phyloP scores from a whole-genome alignment of 2,888 invertebrate species.

The Phortica okadai region DNA sequence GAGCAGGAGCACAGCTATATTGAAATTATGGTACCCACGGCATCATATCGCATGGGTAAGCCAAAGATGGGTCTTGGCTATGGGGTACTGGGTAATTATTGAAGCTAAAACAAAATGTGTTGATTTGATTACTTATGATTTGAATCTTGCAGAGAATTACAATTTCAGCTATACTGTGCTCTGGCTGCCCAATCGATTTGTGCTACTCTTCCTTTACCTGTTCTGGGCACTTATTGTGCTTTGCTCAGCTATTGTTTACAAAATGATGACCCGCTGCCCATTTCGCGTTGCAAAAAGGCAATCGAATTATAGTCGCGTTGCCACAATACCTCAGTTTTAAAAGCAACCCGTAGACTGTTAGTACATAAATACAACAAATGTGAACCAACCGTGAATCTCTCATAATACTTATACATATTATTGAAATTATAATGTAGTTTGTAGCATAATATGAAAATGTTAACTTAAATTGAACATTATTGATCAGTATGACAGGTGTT shows the following conservation, averaged over 20 bases:
- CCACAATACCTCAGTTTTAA: conserved; percentile 74
- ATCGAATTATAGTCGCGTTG: conserved; percentile 64
- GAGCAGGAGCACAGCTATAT: conserved; percentile 76
- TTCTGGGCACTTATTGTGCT: conserved; percentile 72
- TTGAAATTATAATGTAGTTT: neutral
- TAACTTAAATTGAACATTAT: neutral
- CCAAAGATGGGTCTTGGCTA: conserved; percentile 90
- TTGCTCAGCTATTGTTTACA: conserved; percentile 66
- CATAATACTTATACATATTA: conserved; percentile 14
- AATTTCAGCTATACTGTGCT: conserved; percentile 73
- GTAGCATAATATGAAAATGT: neutral
- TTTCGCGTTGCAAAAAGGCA: conserved; percentile 73
- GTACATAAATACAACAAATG: neutral
- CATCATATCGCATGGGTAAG: conserved; percentile 97
- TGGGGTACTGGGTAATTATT: conserved; percentile 83
- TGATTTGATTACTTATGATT: neutral
- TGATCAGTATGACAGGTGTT: no score
- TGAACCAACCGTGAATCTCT: conserved; percentile 18
- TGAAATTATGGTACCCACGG: conserved; percentile 94
- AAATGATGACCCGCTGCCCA: conserved; percentile 75
- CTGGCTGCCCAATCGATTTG: conserved; percentile 74
- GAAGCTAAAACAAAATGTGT: neutral
- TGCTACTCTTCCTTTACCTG: conserved; percentile 67
- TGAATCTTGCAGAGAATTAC: conserved; percentile 66
- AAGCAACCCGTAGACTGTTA: conserved; percentile 43